These are phyloP conservation scores for Lontra canadensis DNA, from an alignment of 2,113 vertebrate genomes.

Conservation along the genomic window DNA sequence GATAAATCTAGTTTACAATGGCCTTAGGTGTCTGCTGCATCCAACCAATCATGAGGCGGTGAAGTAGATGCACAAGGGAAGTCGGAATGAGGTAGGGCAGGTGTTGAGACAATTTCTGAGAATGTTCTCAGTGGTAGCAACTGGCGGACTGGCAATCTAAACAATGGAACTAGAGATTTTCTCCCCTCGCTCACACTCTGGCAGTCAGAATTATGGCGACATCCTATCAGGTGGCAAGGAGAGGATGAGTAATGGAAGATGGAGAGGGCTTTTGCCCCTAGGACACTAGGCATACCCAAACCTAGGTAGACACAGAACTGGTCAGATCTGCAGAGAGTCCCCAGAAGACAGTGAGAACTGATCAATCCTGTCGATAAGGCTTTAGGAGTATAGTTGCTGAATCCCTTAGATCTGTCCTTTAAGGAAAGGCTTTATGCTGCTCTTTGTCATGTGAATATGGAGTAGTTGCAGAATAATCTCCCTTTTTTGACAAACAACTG, in stretches of 20 bases:
- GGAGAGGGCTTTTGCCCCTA: neutral
- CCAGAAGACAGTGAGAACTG: neutral
- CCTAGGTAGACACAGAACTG: neutral
- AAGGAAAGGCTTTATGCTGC: neutral
- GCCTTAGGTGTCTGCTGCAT: neutral
- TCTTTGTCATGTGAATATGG: neutral
- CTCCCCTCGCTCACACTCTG: neutral
- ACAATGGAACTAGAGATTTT: neutral
- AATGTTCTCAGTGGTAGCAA: neutral
- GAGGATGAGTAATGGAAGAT: neutral
- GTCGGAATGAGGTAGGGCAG: neutral
- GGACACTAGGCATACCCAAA: neutral
- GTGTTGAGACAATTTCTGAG: slow-evolving; percentile 31
- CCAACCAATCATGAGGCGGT: neutral
- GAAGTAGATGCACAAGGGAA: neutral
- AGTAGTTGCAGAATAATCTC: neutral
- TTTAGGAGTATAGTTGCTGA: neutral
- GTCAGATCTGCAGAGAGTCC: neutral
- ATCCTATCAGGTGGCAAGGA: neutral
- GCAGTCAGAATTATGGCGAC: neutral
- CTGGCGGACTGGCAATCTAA: neutral
- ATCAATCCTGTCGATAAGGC: neutral
- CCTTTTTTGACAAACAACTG: neutral
- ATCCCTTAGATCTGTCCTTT: neutral
- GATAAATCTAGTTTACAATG: neutral